phyloP scores from a whole-genome alignment of 2,888 invertebrate genomes.

The Drosophila nigricruria region DNA sequence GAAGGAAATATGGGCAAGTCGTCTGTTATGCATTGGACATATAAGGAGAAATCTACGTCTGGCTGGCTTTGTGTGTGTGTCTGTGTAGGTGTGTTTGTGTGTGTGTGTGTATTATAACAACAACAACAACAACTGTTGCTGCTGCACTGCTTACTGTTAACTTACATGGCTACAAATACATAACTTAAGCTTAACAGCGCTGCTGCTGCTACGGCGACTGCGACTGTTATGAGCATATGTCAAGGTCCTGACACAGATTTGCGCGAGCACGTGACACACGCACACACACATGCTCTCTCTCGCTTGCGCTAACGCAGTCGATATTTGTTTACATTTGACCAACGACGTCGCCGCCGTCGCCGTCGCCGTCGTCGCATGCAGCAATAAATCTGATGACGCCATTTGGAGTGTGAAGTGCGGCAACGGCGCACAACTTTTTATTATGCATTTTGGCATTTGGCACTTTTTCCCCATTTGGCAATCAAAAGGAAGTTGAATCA shows the following conservation, averaged over 20 bases:
- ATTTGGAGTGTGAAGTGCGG: constrained; percentile 34
- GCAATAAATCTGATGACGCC: constrained; percentile 42
- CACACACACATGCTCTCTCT: constrained; percentile 2
- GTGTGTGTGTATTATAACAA: constrained; percentile 50
- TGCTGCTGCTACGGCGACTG: constrained; percentile 17
- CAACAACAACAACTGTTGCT: constrained; percentile 66
- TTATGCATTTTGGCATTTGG: constrained; percentile 11
- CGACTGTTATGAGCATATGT: constrained; percentile 44
- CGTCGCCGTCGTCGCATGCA: constrained; percentile 42
- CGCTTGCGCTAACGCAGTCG: neutral
- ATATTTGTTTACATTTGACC: constrained; percentile 51
- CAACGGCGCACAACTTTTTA: constrained; percentile 26
- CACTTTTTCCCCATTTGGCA: constrained; percentile 8
- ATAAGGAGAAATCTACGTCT: constrained; percentile 14
- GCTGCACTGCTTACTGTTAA: constrained; percentile 33
- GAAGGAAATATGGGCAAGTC: constrained; percentile 42
- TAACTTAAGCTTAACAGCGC: constrained; percentile 54
- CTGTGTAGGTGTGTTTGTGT: constrained; percentile 2
- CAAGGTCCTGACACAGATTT: constrained; percentile 74
- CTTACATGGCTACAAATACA: constrained; percentile 44
- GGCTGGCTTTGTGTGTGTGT: neutral
- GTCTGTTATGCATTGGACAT: constrained; percentile 64
- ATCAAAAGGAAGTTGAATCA: constrained; percentile 24
- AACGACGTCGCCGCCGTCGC: too few relatives aligned
- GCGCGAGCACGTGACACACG: constrained; percentile 15